Evolutionary conservation across 1,140 invertebrate species (phyloP).

Genomic region (Pogonognathellus flavescens): DNA sequence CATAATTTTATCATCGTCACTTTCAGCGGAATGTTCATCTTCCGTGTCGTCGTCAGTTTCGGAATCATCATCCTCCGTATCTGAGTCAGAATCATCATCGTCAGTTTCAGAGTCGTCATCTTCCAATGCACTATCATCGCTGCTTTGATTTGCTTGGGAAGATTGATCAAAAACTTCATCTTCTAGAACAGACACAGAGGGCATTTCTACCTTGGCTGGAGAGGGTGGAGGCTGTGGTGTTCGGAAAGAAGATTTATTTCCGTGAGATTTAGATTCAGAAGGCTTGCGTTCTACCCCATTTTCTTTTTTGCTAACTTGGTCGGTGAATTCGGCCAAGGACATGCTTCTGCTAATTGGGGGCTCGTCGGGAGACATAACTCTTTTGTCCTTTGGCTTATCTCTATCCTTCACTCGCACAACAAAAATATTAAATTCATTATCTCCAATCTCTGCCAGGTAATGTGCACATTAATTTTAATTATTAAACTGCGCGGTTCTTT

Average conservation of each 20-base stretch:
- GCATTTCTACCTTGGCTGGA: neutral
- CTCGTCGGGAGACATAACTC: constrained; percentile 52
- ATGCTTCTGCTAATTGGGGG: constrained; percentile 44
- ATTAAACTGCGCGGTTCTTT: too few relatives aligned
- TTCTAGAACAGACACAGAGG: neutral
- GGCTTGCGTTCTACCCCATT: neutral
- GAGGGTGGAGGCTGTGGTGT: neutral
- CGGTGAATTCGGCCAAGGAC: constrained; percentile 54
- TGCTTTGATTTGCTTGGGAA: neutral
- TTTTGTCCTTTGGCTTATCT: constrained; percentile 32
- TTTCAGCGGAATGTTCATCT: neutral
- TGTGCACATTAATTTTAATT: neutral
- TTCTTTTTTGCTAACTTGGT: constrained; percentile 34
- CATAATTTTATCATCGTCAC: neutral
- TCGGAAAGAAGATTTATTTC: neutral
- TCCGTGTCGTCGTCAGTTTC: neutral
- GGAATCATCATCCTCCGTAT: neutral
- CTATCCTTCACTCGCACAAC: constrained; percentile 26
- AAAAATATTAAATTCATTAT: neutral
- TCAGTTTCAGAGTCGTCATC: neutral
- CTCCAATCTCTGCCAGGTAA: too few relatives aligned
- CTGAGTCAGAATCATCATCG: constrained; percentile 6
- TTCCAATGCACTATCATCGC: constrained; percentile 12
- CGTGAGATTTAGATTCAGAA: neutral
- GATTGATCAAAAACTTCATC: constrained; percentile 15